Evolutionary conservation across 2,888 invertebrate genomes (phyloP), one percentile per base, ranked within the genome.

Genomic region (Stramonita haemastoma): DNA sequence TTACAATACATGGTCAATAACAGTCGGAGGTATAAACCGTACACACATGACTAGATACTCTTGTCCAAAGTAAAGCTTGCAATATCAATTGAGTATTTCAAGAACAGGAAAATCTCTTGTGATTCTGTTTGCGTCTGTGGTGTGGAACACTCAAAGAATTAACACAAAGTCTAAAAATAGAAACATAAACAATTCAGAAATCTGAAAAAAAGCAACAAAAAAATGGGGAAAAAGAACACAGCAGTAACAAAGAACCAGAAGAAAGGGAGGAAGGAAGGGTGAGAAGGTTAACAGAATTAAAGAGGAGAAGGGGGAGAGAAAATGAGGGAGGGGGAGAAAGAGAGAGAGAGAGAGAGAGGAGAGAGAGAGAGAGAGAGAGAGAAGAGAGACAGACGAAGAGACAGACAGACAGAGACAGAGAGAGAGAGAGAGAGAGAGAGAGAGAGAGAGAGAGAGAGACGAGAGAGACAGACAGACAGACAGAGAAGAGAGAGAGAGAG

Each of bases 61-160:
- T 93, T 94, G 93, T 93, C 94, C 93, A 92, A 93, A 93, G 94
- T 94, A 93, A 94, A 94, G 93, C 93, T 93, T 92, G 92, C 91
- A 92, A 91, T 91, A 92, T 94, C 92, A 90, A 91, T 91, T 94
- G 94, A 94, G 94, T 94, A 94, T 94, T 94, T 89, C 91, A 91
- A 77, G 90, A 87, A 87, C 90, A 90, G 89, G 90, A 89, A 89
- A 85, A 85, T 89, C 85, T 89, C 88, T 70, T 70, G 60, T 85
- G 70, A 29, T 70, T 66, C n/a, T 19, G 66, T 36, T 36, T 83
- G 22, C n/a, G 15, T 84, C 73, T 89, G 83, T 77, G 36, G 89
- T 85, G 70, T 57, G 22, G 85, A 85, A 85, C 85, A 29, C 73
- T 36, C 29, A 26, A 81, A 81, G 46, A 83, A 8, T 36, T 22